phyloP scores from a whole-genome alignment of 2,888 invertebrate species.

The Drosophila borborema region DNA sequence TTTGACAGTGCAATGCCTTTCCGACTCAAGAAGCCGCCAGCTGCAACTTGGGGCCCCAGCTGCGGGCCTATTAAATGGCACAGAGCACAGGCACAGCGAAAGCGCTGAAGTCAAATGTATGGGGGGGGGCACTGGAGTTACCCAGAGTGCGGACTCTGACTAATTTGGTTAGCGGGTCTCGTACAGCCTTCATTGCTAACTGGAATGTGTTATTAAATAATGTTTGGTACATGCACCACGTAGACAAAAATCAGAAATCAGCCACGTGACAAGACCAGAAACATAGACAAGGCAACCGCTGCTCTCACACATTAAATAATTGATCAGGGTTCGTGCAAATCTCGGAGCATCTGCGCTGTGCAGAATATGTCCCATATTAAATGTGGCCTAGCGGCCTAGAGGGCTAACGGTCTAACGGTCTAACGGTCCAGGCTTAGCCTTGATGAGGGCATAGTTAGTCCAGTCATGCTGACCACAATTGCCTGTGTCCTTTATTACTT shows the following conservation, averaged over 20 bases:
- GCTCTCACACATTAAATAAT: constrained; percentile 62
- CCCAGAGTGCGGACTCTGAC: constrained; percentile 60
- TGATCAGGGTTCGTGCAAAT: constrained; percentile 62
- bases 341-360: constrained; percentile 55
- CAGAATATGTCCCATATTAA: constrained; percentile 59
- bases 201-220: constrained; percentile 71
- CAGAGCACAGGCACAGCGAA: constrained; percentile 5
- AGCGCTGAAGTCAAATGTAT: neutral
- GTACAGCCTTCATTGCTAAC: constrained; percentile 62
- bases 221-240: constrained; percentile 52
- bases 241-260: constrained; percentile 30
- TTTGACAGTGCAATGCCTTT: constrained; percentile 72
- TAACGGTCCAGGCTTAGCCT: constrained; percentile 23
- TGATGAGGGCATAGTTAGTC: constrained; percentile 55
- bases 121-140: constrained; percentile 9
- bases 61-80: constrained; percentile 59
- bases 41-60: constrained; percentile 58
- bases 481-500: constrained; percentile 36
- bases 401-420: neutral
- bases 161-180: constrained; percentile 71
- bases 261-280: constrained; percentile 25
- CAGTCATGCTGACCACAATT: constrained; percentile 54
- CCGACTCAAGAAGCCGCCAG: constrained; percentile 52
- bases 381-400: constrained; percentile 32
- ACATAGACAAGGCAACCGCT: constrained; percentile 3